Percentiles rank a stretch among this genome's conserved stretches.
Conservation (phyloP, 2,113 vertebrate genomes). For the Redunca redunca region DNA sequence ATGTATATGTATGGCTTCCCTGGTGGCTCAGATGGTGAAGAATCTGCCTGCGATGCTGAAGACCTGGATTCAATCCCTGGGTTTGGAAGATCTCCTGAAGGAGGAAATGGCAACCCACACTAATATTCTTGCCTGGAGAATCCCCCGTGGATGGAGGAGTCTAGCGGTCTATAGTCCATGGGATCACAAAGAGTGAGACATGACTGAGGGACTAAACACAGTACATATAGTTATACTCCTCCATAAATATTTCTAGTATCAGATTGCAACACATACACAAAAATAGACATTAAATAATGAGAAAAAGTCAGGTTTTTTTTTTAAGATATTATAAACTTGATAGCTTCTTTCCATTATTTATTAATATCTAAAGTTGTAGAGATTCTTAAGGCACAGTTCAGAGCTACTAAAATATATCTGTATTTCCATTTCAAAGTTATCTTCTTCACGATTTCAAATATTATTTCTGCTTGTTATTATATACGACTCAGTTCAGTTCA, state of each 20-base stretch:
- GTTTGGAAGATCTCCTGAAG: neutral
- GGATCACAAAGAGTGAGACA: neutral
- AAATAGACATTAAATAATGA: neutral
- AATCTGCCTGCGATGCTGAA: accelerated
- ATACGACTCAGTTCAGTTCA: neutral
- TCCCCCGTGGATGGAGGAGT: neutral
- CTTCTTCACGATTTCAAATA: neutral
- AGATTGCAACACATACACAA: neutral
- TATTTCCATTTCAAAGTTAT: neutral
- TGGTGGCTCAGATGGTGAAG: neutral
- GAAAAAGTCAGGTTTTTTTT: neutral
- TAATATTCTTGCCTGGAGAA: neutral
- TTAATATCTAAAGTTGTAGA: neutral
- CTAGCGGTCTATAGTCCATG: neutral
- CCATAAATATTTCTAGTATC: neutral
- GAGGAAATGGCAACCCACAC: neutral
- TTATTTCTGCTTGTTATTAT: neutral
- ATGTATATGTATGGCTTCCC: neutral
- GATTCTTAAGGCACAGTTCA: neutral
- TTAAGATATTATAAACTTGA: neutral
- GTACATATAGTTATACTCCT: neutral
- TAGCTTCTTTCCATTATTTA: neutral
- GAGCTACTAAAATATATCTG: neutral
- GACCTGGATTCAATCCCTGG: neutral
- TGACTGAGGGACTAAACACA: neutral